Percentiles rank a stretch among this genome's conserved stretches.
Evolutionary conservation across 2,888 invertebrate species (phyloP).

Genomic region (Limnephilus rhombicus): DNA sequence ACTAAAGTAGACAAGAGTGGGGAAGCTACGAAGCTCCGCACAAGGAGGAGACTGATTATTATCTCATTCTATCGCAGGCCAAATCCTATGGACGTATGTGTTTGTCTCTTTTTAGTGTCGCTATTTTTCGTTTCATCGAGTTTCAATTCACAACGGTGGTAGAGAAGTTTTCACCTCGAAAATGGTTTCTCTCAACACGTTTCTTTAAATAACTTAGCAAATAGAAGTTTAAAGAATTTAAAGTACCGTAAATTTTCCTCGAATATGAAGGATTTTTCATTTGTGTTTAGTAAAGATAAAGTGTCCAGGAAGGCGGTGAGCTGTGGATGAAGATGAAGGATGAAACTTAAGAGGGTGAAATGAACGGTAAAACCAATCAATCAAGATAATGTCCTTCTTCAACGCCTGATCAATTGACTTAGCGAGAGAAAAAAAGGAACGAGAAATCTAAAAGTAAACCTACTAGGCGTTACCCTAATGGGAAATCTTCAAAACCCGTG

Average conservation of each 20-base stretch:
- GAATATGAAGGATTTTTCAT: background rate
- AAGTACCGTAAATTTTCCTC: background rate
- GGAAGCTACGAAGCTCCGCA: no score
- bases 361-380: background rate
- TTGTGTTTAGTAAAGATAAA: background rate
- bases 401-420: background rate
- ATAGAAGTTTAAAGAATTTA: no score
- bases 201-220: no score
- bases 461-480: background rate
- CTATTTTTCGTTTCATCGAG: no score
- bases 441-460: background rate
- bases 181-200: no score
- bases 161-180: no score
- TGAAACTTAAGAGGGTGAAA: background rate
- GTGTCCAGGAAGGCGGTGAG: background rate
- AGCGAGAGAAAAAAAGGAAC: background rate
- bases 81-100: no score
- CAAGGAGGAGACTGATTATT: no score
- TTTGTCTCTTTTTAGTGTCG: no score
- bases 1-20: no score
- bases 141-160: no score
- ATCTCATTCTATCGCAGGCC: no score
- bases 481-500: background rate
- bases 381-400: background rate
- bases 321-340: background rate